Percentiles rank a stretch among this genome's conserved stretches.
These are phyloP conservation scores for Gadus chalcogrammus DNA, from an alignment of 2,113 vertebrate genomes.

Conservation along the genomic window DNA sequence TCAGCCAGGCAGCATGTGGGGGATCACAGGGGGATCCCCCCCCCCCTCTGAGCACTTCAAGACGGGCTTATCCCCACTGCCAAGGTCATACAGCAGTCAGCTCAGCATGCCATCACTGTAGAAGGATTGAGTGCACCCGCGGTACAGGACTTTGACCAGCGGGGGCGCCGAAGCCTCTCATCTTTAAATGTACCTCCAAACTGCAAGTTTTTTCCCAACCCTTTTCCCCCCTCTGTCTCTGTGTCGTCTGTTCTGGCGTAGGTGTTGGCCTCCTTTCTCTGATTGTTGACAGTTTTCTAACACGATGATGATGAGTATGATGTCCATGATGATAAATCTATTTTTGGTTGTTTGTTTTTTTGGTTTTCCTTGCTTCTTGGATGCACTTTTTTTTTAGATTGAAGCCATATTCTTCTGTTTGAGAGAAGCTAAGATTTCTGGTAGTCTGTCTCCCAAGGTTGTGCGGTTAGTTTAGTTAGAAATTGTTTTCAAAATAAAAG, in stretches of 20 bases:
- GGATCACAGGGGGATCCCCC: no score
- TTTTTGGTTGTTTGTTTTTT: conserved; percentile 38
- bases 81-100: conserved; percentile 36
- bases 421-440: conserved; percentile 32
- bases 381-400: conserved; percentile 70
- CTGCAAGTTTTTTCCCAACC: conserved; percentile 79
- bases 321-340: conserved; percentile 4
- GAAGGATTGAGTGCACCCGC: conserved; percentile 17
- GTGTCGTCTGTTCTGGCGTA: conserved; percentile 74
- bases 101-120: conserved; percentile 6
- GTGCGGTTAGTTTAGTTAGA: no score
- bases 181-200: conserved; percentile 82
- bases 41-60: background rate
- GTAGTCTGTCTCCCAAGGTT: no score
- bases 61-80: conserved; percentile 10
- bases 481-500: no score
- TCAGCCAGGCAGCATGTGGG: no score
- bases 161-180: conserved; percentile 34
- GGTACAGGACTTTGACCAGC: conserved; percentile 33
- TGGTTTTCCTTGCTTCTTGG: conserved; percentile 67
- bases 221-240: conserved; percentile 74
- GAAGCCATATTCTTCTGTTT: conserved; percentile 72
- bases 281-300: conserved; percentile 42
- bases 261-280: conserved; percentile 55
- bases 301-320: conserved; percentile 9